These are phyloP conservation scores for Ylistrum balloti DNA, from an alignment of 1,140 invertebrate genomes.

Conservation along the genomic window DNA sequence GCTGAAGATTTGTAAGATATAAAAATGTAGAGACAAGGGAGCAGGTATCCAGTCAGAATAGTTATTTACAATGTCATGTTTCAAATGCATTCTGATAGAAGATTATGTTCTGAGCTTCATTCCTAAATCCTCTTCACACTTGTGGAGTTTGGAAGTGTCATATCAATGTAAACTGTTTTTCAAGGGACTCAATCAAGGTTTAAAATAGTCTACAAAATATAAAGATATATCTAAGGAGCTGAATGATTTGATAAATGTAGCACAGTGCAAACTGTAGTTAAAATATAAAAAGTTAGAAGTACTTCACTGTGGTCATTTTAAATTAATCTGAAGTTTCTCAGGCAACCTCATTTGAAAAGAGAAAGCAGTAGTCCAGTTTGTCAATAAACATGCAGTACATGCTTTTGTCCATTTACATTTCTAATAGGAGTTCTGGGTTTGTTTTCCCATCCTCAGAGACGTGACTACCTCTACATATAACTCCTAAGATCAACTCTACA, in stretches of 20 bases:
- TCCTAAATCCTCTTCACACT: background rate
- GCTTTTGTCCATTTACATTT: too few relatives aligned
- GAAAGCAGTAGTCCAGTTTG: too few relatives aligned
- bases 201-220: background rate
- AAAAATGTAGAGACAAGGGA: background rate
- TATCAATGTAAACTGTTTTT: background rate
- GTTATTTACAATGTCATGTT: background rate
- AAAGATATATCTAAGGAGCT: background rate
- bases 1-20: background rate
- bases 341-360: background rate
- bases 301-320: background rate
- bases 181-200: background rate
- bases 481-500: too few relatives aligned
- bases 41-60: background rate
- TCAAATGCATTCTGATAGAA: background rate
- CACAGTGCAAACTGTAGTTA: background rate
- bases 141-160: background rate
- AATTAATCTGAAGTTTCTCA: background rate
- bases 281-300: too few relatives aligned
- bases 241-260: background rate
- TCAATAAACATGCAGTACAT: too few relatives aligned
- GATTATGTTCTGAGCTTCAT: background rate
- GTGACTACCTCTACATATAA: too few relatives aligned
- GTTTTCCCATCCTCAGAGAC: too few relatives aligned
- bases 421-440: too few relatives aligned